Conservation (phyloP, 2,888 invertebrate species). For the Gortyna flavago region DNA sequence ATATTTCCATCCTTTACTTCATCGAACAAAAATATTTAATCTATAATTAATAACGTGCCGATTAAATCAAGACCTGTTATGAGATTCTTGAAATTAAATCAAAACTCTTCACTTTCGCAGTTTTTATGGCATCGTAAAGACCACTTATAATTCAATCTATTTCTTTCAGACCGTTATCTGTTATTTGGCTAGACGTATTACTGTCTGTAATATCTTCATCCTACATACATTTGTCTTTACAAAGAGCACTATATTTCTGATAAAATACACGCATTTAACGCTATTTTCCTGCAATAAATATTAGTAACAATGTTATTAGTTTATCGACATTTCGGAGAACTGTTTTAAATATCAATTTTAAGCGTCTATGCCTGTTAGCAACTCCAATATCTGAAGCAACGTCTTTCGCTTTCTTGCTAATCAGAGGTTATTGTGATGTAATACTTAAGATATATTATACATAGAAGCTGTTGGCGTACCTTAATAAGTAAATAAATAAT, state of each 20-base stretch:
- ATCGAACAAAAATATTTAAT: slow-evolving; percentile 12
- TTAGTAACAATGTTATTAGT: slow-evolving; percentile 23
- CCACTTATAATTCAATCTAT: slow-evolving; percentile 39
- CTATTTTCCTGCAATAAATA: slow-evolving; percentile 16
- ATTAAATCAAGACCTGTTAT: slow-evolving; percentile 25
- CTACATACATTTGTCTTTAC: slow-evolving; percentile 20
- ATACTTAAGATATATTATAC: no score
- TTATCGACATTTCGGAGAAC: slow-evolving; percentile 25
- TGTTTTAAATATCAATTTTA: background rate
- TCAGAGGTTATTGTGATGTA: no score
- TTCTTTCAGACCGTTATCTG: slow-evolving; percentile 33
- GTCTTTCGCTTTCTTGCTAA: background rate
- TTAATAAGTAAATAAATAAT: background rate
- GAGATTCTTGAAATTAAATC: slow-evolving; percentile 32
- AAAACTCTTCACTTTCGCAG: slow-evolving; percentile 19
- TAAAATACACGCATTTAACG: slow-evolving; percentile 17
- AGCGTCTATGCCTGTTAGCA: background rate
- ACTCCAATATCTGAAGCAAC: slow-evolving; percentile 6
- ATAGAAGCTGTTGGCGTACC: no score
- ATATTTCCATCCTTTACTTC: slow-evolving; percentile 3
- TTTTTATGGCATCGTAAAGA: slow-evolving; percentile 36
- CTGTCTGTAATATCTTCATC: slow-evolving; percentile 39
- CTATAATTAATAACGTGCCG: slow-evolving; percentile 16
- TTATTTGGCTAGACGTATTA: slow-evolving; percentile 36
- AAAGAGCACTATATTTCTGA: slow-evolving; percentile 17